Percentiles rank a stretch among this genome's conserved stretches.
These are phyloP conservation scores for Trichomalopsis sarcophagae DNA, from an alignment of 1,140 invertebrate genomes.

Conservation along the genomic window DNA sequence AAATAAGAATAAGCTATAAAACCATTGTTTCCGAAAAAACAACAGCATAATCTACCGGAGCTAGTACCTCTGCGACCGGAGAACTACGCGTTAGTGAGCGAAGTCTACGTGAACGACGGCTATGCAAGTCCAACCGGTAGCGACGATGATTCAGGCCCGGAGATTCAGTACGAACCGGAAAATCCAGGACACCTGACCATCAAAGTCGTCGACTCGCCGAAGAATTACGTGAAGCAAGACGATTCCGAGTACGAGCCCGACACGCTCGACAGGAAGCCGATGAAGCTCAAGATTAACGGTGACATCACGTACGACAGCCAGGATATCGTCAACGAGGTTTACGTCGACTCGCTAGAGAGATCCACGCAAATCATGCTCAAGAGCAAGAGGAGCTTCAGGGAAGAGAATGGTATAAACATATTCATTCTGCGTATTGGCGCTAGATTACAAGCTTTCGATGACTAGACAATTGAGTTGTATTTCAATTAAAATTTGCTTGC, in stretches of 20 bases:
- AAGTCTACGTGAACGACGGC: constrained; percentile 87
- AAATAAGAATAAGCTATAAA: too few species aligned
- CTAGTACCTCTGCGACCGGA: constrained; percentile 71
- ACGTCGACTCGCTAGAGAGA: constrained; percentile 77
- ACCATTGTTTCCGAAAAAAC: constrained; percentile 13
- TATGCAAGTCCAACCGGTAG: constrained; percentile 81
- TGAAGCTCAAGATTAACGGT: constrained; percentile 76
- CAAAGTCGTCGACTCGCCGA: constrained; percentile 84
- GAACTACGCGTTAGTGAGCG: constrained; percentile 83
- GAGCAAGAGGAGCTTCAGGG: constrained; percentile 80
- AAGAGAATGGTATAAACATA: constrained; percentile 60
- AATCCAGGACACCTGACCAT: constrained; percentile 85
- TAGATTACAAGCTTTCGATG: too few species aligned
- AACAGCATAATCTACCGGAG: constrained; percentile 73
- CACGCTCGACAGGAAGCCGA: constrained; percentile 87
- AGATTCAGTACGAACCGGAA: constrained; percentile 78
- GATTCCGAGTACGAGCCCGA: constrained; percentile 90
- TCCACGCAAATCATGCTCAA: constrained; percentile 76
- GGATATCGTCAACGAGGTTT: constrained; percentile 69
- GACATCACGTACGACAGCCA: constrained; percentile 64
- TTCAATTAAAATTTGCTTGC: too few species aligned
- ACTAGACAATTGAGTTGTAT: too few species aligned
- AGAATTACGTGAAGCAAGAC: constrained; percentile 81
- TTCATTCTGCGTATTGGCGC: neutral
- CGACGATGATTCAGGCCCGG: constrained; percentile 76